These are phyloP conservation scores for Heteronetta atricapilla DNA, from an alignment of 2,113 vertebrate genomes.

Conservation along the genomic window DNA sequence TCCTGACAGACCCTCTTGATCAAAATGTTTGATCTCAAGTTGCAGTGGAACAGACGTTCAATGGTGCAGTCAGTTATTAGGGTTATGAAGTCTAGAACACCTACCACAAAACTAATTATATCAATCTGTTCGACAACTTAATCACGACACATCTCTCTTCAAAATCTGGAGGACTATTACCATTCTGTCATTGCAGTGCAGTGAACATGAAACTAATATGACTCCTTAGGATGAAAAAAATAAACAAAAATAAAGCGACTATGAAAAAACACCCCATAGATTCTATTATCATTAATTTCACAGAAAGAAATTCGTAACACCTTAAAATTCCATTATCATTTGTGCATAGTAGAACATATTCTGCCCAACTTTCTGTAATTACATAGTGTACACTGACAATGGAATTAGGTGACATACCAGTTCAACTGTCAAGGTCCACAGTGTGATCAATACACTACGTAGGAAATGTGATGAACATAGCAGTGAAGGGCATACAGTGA, in stretches of 20 bases:
- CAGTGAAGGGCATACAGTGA: slow-evolving; percentile 28
- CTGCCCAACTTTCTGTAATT: neutral
- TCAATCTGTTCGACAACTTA: neutral
- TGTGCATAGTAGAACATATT: neutral
- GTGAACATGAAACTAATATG: neutral
- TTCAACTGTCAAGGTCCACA: neutral
- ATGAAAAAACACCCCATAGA: neutral
- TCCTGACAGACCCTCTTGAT: neutral
- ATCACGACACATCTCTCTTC: neutral
- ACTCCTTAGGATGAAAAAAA: neutral
- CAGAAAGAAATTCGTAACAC: neutral
- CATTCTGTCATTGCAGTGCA: neutral
- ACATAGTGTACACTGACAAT: neutral
- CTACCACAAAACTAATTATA: neutral
- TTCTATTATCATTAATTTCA: neutral
- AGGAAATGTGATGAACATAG: slow-evolving; percentile 11
- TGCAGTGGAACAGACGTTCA: neutral
- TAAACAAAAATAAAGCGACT: neutral
- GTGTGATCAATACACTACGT: neutral
- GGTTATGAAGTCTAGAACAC: neutral
- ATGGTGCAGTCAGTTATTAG: neutral
- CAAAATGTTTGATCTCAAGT: neutral
- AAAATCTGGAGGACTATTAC: neutral
- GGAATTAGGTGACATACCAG: slow-evolving; percentile 6
- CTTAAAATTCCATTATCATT: neutral